Percentiles rank a stretch among this genome's conserved stretches.
Conservation (phyloP, 1,140 invertebrate genomes). For the Glomeris maerens region DNA sequence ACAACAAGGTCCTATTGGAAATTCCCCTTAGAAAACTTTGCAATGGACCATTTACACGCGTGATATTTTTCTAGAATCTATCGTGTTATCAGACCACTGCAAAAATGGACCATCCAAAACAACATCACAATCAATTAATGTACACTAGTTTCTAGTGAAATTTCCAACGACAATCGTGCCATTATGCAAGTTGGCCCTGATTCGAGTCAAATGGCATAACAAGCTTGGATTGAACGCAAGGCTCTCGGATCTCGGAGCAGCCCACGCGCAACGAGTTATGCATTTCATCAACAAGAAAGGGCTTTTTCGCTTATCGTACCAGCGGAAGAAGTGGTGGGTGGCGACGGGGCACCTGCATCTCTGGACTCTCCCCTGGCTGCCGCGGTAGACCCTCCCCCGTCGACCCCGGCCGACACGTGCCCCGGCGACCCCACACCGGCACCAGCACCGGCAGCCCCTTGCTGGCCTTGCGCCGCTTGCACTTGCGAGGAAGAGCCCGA, state of each 20-base stretch:
- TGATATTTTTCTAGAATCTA: no score
- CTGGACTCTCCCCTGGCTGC: no score
- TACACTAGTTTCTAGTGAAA: not conserved
- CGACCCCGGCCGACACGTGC: constrained; percentile 16
- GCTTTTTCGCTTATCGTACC: not conserved
- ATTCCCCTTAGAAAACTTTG: no score
- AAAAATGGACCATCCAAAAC: no score
- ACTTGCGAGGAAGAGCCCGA: not conserved
- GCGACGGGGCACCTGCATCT: not conserved
- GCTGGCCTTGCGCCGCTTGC: not conserved
- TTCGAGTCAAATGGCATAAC: not conserved
- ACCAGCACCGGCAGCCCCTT: not conserved
- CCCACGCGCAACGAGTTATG: no score
- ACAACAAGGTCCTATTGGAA: no score
- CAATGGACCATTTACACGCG: no score
- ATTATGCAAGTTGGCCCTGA: not conserved
- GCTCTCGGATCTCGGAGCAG: not conserved
- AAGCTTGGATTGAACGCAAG: not conserved
- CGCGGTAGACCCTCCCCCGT: no score
- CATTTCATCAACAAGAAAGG: not conserved
- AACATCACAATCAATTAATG: not conserved
- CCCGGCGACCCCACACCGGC: constrained; percentile 13
- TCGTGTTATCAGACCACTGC: no score
- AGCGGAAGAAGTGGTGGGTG: not conserved
- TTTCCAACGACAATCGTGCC: not conserved